Conservation (phyloP, 2,888 invertebrate species). For the Aleiodes testaceus region DNA sequence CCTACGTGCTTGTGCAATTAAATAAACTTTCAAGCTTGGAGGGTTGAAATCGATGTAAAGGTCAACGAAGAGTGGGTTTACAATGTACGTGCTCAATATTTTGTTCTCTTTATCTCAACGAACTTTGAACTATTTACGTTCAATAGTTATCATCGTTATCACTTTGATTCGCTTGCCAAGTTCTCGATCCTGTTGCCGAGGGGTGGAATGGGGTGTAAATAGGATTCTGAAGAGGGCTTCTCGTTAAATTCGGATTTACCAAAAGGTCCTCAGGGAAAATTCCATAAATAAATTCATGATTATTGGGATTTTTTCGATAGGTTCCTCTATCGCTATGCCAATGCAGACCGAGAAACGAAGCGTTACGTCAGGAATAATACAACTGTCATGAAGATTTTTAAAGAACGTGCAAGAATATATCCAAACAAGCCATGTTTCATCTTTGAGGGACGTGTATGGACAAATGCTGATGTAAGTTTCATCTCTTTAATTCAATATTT, state of each 20-base stretch:
- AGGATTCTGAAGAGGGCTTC: not conserved
- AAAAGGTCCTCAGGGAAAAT: not conserved
- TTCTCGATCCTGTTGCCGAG: too few relatives aligned
- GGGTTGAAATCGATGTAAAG: conserved; percentile 5
- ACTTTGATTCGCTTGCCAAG: too few relatives aligned
- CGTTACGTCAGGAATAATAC: conserved; percentile 76
- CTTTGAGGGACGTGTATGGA: conserved; percentile 81
- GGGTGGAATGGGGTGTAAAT: too few relatives aligned
- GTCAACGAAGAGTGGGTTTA: conserved; percentile 1
- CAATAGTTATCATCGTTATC: too few relatives aligned
- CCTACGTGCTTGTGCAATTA: too few relatives aligned
- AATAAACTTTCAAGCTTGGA: too few relatives aligned
- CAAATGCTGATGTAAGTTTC: conserved; percentile 77
- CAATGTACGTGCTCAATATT: not conserved
- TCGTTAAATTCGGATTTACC: not conserved
- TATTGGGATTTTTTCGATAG: conserved; percentile 66
- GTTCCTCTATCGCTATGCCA: conserved; percentile 76
- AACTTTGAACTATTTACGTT: not conserved
- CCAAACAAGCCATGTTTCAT: conserved; percentile 81
- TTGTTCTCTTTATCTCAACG: not conserved
- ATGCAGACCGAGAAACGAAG: conserved; percentile 75
- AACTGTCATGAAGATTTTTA: conserved; percentile 79
- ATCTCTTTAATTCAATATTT: not conserved
- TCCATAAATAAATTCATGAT: not conserved
- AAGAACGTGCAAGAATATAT: conserved; percentile 75